Conservation (phyloP, 2,797 vertebrate genomes). For the Cyprinella venusta region DNA sequence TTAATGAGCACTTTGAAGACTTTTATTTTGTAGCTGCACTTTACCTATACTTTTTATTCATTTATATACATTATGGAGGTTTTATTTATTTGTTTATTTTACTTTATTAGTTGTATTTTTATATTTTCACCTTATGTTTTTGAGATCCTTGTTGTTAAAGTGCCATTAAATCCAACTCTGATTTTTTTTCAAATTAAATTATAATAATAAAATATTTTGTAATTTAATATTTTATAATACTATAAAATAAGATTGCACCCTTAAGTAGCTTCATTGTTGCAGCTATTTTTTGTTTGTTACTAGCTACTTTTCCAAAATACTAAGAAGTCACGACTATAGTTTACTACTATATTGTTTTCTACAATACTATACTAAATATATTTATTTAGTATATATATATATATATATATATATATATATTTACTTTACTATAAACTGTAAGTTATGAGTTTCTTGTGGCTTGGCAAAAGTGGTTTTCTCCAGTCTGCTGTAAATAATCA, state of each 20-base stretch:
- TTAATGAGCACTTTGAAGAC: not conserved
- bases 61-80: not conserved
- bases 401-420: too few relatives aligned
- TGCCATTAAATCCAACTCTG: not conserved
- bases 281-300: not conserved
- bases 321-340: not conserved
- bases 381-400: too few relatives aligned
- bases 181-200: too few relatives aligned
- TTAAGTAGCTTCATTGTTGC: not conserved
- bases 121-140: not conserved
- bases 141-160: not conserved
- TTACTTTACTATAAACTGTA: not conserved
- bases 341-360: not conserved
- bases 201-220: not conserved
- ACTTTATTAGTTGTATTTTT: not conserved
- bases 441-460: not conserved
- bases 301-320: not conserved
- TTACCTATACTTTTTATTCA: not conserved
- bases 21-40: not conserved
- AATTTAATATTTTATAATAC: not conserved
- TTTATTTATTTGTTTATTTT: not conserved
- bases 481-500: constrained; percentile 3
- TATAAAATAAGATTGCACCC: not conserved
- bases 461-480: not conserved
- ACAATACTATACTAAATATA: not conserved